These are phyloP conservation scores for Polypterus senegalus DNA, from an alignment of 2,113 vertebrate species.

Conservation along the genomic window DNA sequence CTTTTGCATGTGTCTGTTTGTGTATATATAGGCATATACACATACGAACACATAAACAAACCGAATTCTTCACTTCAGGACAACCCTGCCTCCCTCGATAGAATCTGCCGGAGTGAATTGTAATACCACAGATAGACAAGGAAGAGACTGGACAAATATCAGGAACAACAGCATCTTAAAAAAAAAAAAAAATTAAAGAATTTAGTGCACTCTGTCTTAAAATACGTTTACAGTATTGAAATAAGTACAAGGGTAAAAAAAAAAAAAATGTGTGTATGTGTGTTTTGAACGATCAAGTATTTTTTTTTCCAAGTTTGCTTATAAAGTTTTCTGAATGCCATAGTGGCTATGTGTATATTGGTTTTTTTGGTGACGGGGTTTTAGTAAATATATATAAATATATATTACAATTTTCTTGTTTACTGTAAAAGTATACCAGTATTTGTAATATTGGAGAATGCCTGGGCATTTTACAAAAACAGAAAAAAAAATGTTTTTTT, in stretches of 20 bases:
- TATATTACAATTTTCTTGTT: conserved; percentile 98
- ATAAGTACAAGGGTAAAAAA: conserved; percentile 98
- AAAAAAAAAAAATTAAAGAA: conserved; percentile 31
- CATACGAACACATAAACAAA: conserved; percentile 45
- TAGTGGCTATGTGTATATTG: conserved; percentile 85
- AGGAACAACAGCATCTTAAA: conserved; percentile 75
- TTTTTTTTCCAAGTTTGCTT: conserved; percentile 84
- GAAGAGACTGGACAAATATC: conserved; percentile 53
- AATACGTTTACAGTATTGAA: conserved; percentile 99
- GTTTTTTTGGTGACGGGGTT: conserved; percentile 89
- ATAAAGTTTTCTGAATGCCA: conserved; percentile 73
- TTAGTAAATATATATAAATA: conserved; percentile 86
- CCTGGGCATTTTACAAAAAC: conserved; percentile 95
- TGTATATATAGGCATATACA: conserved; percentile 47
- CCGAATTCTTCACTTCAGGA: conserved; percentile 37
- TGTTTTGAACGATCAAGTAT: conserved; percentile 74
- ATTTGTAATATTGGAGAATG: conserved; percentile 98
- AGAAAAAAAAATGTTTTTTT: conserved; percentile 56
- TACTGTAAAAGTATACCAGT: conserved; percentile 99
- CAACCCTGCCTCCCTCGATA: conserved; percentile 33
- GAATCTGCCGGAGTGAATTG: conserved; percentile 26
- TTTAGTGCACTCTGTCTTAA: conserved; percentile 96
- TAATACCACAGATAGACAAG: conserved; percentile 37
- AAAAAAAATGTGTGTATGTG: conserved; percentile 82
- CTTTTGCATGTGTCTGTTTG: conserved; percentile 41